Evolutionary conservation across 1,140 invertebrate genomes (phyloP), one percentile per base, ranked within the genome.

Genomic region (Brachionus asplanchnoidis): DNA sequence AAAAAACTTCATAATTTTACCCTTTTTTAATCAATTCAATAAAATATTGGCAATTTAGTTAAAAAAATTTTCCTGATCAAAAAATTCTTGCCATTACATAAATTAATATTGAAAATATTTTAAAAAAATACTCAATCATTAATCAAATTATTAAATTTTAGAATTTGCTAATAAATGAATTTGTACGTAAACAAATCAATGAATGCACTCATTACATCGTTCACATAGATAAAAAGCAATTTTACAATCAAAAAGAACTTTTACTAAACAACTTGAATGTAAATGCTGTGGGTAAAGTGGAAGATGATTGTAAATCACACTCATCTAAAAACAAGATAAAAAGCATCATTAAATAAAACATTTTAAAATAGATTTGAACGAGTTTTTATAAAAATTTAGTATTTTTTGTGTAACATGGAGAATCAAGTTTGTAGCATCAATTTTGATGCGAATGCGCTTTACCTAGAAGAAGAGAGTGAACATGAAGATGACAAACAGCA

Each of bases 401-500:
- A 20, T 14, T 32, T 75, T 75, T 46, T 46, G n/a, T 46, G 65
- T 66, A 75, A 1, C 3, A 80, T 80, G 78, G 78, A 80, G 20
- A 80, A 80, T 50, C 78, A 80, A 66, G 78, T 80, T 60, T 46
- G 78, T 20, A 80, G 78, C 26, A 80, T 80, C 9, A 80, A 80
- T 40, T 80, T 80, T 66, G 78, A 80, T 42, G 78, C 78, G 2
- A 80, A 80, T 66, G 53, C 50, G 7, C 78, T 80, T 66, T 80
- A 80, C 42, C 17, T 80, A 9, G 78, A 80, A 36, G 78, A 80
- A 17, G 78, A 80, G 28, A 60, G 50, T 23, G 78, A 80, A 8
- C 53, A 66, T 20, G 78, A 80, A 42, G 78, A 80, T 42, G 78
- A 80, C 46, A 80, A 80, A 23, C 78, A 80, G 36, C 78, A 80